These are phyloP conservation scores for Cantharis lateralis DNA, from an alignment of 2,888 invertebrate species.

Conservation along the genomic window DNA sequence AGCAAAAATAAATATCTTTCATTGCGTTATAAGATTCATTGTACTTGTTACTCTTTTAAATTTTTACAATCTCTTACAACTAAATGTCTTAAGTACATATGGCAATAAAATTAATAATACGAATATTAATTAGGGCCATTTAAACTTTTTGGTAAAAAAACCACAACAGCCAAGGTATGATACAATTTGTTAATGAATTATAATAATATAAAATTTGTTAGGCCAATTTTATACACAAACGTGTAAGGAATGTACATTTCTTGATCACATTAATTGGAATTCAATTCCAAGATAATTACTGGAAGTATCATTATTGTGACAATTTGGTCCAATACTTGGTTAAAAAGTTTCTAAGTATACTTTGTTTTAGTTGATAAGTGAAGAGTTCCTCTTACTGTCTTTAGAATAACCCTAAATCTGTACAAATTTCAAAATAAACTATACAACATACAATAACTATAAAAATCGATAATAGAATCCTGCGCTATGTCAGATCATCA, in stretches of 20 bases:
- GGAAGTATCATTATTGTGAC: conserved; percentile 41
- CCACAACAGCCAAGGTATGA: conserved; percentile 29
- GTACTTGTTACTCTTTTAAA: conserved; percentile 44
- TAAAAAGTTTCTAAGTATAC: conserved; percentile 24
- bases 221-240: conserved; percentile 35
- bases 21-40: conserved; percentile 53
- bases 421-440: conserved; percentile 46
- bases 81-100: conserved; percentile 18
- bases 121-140: conserved; percentile 1
- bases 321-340: conserved; percentile 44
- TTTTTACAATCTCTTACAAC: conserved; percentile 32
- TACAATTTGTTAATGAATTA: conserved; percentile 11
- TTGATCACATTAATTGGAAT: conserved; percentile 28
- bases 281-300: conserved; percentile 19
- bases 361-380: conserved; percentile 34
- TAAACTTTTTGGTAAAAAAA: conserved; percentile 23
- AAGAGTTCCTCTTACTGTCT: conserved; percentile 20
- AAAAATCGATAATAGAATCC: conserved; percentile 45
- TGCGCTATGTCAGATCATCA: conserved; percentile 55
- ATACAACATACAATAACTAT: conserved; percentile 47
- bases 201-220: conserved; percentile 36
- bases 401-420: conserved; percentile 46
- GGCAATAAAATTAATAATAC: conserved; percentile 19
- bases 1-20: conserved; percentile 36
- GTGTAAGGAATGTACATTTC: conserved; percentile 34